These are phyloP conservation scores for Sitta carolinensis DNA, from an alignment of 2,797 vertebrate genomes.

Conservation along the genomic window DNA sequence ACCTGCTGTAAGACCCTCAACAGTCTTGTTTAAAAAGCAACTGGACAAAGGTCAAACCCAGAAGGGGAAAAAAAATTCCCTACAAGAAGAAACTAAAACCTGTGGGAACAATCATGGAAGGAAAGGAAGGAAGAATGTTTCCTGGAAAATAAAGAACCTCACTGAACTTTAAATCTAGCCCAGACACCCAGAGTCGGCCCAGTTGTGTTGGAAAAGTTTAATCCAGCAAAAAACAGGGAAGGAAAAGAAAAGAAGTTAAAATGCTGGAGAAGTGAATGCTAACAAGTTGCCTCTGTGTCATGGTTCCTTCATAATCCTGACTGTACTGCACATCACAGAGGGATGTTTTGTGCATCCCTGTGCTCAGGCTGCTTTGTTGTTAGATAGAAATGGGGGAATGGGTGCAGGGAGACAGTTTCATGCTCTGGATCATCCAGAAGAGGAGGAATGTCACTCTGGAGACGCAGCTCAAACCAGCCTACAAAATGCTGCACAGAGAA, in stretches of 20 bases:
- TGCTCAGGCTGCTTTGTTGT: not conserved
- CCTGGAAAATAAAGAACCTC: conserved; percentile 59
- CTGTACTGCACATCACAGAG: not conserved
- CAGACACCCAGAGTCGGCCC: not conserved
- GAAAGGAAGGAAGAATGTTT: conserved; percentile 63
- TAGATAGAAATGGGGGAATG: not conserved
- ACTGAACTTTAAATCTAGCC: conserved; percentile 36
- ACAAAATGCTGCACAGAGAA: not conserved
- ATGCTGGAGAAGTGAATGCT: not conserved
- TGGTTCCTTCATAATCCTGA: not conserved
- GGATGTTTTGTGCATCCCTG: not conserved
- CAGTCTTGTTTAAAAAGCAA: not conserved
- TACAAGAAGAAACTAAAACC: not conserved
- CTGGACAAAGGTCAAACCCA: not conserved
- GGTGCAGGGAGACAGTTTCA: not conserved
- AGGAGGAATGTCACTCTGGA: not conserved
- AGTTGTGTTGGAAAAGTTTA: not conserved
- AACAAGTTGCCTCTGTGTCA: not conserved
- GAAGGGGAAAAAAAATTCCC: not conserved
- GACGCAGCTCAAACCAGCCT: not conserved
- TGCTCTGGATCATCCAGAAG: not conserved
- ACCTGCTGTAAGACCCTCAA: not conserved
- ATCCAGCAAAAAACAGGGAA: not conserved
- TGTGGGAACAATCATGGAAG: conserved; percentile 13
- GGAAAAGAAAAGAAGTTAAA: not conserved